Base-by-base conservation (phyloP, 2,888 invertebrate genomes). In the Nomada lathburiana region DNA sequence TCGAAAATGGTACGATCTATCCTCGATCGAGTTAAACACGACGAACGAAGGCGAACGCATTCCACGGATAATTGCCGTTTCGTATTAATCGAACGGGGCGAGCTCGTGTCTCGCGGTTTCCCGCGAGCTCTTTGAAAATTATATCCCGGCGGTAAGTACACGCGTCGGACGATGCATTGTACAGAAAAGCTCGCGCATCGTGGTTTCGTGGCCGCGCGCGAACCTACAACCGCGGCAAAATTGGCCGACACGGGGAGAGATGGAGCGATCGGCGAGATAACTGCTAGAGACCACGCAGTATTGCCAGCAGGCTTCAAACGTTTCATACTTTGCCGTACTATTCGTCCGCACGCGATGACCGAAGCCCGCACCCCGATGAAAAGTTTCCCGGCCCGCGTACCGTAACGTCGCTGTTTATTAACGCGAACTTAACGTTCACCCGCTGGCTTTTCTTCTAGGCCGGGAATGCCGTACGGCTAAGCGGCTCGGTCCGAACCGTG, bases 331-430 rank as follows among this genome's bases (percentile, higher is more conserved):
- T 0, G 44, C 18, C n/a, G n/a, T 44, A 62, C 47, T 67, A 53
- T 53, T 23, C 47, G 67, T 67, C 62, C 23, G 77, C 77, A 79
- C 78, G 74, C 78, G 78, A 79, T 69, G 68, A 64, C 69, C 69
- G 63, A 29, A 44, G 47, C 68, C 23, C 18, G 26, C 69, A 13
- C 47, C 47, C 29, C 44, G 72, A 67, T 53, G 65, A 47, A 53
- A 47, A 44, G 62, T 71, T 57, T 65, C 64, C 50, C 36, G 70
- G 42, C 29, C 36, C 52, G 71, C 64, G 53, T 76, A 57, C 70
- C 65, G 42, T n/a, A 50, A 42, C 70, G 70, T 65, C 59, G 69
- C 47, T 69, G 76, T 76, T 76, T 76, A 69, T 77, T 77, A 73
- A 77, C 67, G 72, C 71, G 71, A 42, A 9, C 47, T 18, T 18